phyloP scores from a whole-genome alignment of 2,888 invertebrate genomes.

The Ectemnius cavifrons region DNA sequence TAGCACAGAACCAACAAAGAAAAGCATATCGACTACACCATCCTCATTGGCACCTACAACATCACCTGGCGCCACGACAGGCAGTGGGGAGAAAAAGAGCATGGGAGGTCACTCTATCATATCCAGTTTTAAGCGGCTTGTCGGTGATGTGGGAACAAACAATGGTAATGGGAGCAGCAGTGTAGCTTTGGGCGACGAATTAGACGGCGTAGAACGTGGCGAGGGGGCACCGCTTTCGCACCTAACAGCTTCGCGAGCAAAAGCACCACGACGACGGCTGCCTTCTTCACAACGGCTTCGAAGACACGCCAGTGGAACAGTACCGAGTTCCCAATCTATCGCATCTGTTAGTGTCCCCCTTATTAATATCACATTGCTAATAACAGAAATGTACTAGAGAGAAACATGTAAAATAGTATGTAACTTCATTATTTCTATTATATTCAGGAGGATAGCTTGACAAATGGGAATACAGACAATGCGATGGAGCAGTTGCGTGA shows the following conservation, averaged over 20 bases:
- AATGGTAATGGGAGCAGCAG: conserved; percentile 58
- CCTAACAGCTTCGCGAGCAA: conserved; percentile 80
- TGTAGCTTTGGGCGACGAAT: conserved; percentile 72
- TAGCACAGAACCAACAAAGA: conserved; percentile 48
- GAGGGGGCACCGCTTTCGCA: conserved; percentile 78
- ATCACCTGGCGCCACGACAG: conserved; percentile 49
- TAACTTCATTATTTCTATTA: conserved; percentile 12
- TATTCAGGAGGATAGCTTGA: conserved; percentile 70
- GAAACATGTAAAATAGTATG: neutral
- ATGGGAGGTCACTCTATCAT: conserved; percentile 63
- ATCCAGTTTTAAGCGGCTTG: conserved; percentile 69
- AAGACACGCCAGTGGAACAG: conserved; percentile 59
- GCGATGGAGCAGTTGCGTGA: conserved; percentile 67
- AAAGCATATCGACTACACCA: conserved; percentile 53
- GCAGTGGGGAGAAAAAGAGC: conserved; percentile 66
- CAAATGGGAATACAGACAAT: conserved; percentile 73
- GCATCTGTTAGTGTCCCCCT: no score
- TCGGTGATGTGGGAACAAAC: conserved; percentile 62
- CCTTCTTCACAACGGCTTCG: conserved; percentile 80
- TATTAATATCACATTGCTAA: no score
- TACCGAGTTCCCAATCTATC: conserved; percentile 29
- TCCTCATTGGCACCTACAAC: conserved; percentile 58
- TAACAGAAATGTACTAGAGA: no score
- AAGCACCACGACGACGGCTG: conserved; percentile 84
- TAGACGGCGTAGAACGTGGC: conserved; percentile 78